Percentiles rank a stretch among this genome's conserved stretches.
phyloP scores from a whole-genome alignment of 2,113 vertebrate species.

The Onychostruthus taczanowskii region DNA sequence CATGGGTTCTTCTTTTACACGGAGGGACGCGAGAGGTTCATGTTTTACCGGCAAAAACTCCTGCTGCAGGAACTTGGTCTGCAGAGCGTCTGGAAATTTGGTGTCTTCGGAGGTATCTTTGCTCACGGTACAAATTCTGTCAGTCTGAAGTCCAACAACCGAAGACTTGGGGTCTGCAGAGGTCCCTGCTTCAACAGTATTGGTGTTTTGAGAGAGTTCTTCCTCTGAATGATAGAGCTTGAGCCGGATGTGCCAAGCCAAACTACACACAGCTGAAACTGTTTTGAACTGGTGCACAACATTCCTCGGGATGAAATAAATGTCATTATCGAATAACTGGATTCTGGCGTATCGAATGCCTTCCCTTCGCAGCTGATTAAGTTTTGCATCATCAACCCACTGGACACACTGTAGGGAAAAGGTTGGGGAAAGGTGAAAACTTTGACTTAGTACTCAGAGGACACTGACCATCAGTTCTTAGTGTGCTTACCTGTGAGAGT shows the following conservation, averaged over 20 bases:
- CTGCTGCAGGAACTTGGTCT: slow-evolving; percentile 61
- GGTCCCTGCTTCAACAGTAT: slow-evolving; percentile 62
- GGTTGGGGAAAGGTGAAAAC: neutral
- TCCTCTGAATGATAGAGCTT: slow-evolving; percentile 84
- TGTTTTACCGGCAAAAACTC: slow-evolving; percentile 72
- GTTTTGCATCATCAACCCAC: slow-evolving; percentile 98
- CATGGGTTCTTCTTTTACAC: slow-evolving; percentile 66
- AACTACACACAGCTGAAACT: slow-evolving; percentile 93
- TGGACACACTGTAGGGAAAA: slow-evolving; percentile 86
- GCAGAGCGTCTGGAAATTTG: slow-evolving; percentile 68
- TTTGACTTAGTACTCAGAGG: neutral
- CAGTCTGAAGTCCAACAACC: slow-evolving; percentile 67
- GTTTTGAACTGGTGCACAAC: slow-evolving; percentile 99
- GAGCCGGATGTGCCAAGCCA: slow-evolving; percentile 95
- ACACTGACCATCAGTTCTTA: neutral
- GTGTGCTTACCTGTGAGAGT: slow-evolving; percentile 86
- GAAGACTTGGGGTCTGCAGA: slow-evolving; percentile 61
- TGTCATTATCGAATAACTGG: slow-evolving; percentile 92
- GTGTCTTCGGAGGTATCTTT: slow-evolving; percentile 68
- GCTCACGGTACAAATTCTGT: slow-evolving; percentile 55
- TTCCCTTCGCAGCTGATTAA: slow-evolving; percentile 96
- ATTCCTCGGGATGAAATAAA: slow-evolving; percentile 97
- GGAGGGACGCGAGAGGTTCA: slow-evolving; percentile 66
- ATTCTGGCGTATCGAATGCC: slow-evolving; percentile 95
- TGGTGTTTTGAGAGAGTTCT: slow-evolving; percentile 54